A percentile compares a stretch with the other conserved stretches of the same genome.
Conservation (phyloP, 1,140 invertebrate genomes). For the Polypedilum vanderplanki region DNA sequence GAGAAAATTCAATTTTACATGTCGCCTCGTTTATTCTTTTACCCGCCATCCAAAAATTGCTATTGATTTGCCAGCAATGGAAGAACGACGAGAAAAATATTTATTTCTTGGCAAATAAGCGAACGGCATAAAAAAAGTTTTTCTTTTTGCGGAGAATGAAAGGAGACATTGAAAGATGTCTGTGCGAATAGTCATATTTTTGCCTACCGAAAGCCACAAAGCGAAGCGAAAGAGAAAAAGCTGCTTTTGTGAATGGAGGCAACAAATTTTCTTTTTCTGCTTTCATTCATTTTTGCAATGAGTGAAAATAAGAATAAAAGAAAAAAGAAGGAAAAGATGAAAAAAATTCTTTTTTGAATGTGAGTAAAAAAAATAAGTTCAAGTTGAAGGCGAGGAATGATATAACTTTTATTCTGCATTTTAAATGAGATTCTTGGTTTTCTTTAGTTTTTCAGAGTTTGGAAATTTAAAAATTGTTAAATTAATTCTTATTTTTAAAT, state of each 20-base stretch:
- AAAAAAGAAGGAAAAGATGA: too few relatives aligned
- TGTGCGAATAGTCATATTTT: constrained; percentile 10
- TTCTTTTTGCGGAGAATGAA: neutral
- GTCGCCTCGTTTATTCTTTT: neutral
- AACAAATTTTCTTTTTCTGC: neutral
- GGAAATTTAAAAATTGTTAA: too few relatives aligned
- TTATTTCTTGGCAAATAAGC: constrained; percentile 5
- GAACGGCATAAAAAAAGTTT: neutral
- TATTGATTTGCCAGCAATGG: constrained; percentile 11
- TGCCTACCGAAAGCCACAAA: neutral
- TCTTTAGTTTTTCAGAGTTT: too few relatives aligned
- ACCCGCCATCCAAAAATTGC: neutral
- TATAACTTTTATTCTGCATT: too few relatives aligned
- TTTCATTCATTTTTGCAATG: too few relatives aligned
- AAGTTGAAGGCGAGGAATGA: too few relatives aligned
- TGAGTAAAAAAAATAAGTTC: too few relatives aligned
- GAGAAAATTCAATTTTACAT: constrained; percentile 15
- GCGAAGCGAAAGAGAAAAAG: neutral
- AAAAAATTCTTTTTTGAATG: too few relatives aligned
- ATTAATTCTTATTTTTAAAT: too few relatives aligned
- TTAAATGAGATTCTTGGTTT: too few relatives aligned
- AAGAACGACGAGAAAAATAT: too few relatives aligned
- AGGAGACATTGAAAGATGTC: neutral
- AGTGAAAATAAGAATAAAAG: too few relatives aligned
- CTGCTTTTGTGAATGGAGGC: neutral